Evolutionary conservation across 2,797 vertebrate species (phyloP).

Genomic region (Podarcis lilfordi): DNA sequence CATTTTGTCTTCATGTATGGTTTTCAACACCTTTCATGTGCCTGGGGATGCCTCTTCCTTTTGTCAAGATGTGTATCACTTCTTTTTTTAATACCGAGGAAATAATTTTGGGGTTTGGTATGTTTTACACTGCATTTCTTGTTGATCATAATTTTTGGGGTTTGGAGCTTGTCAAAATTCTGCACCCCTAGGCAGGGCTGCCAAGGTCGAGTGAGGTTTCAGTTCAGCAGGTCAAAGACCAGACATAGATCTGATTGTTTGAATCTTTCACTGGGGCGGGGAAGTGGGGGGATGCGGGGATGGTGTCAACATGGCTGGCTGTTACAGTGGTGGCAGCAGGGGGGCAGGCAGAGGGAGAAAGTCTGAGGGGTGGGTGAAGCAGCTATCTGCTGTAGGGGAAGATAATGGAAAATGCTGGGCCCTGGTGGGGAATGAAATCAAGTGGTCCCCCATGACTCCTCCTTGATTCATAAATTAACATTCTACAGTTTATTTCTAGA

Average conservation of each 20-base stretch:
- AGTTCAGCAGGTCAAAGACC: background rate
- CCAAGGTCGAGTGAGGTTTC: background rate
- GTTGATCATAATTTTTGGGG: fast-evolving
- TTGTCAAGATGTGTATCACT: fast-evolving
- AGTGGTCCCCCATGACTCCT: conserved; percentile 28
- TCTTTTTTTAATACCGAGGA: fast-evolving
- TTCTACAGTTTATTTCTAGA: conserved; percentile 15
- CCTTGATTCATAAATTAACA: conserved; percentile 16
- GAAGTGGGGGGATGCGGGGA: background rate
- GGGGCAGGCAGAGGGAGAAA: background rate
- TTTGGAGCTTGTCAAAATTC: background rate
- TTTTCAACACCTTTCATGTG: fast-evolving
- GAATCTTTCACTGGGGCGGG: background rate
- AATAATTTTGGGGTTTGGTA: background rate
- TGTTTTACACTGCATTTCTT: background rate
- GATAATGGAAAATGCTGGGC: background rate
- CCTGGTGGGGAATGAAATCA: conserved; percentile 7
- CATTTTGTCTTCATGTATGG: fast-evolving
- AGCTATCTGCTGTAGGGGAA: conserved; percentile 28
- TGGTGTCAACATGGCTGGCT: background rate
- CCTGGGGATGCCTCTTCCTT: background rate
- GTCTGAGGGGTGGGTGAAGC: background rate
- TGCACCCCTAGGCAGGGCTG: no score
- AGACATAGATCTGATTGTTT: fast-evolving
- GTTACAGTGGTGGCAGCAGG: fast-evolving